phyloP scores from a whole-genome alignment of 1,140 invertebrate genomes.

The Brachionus manjavacas region DNA sequence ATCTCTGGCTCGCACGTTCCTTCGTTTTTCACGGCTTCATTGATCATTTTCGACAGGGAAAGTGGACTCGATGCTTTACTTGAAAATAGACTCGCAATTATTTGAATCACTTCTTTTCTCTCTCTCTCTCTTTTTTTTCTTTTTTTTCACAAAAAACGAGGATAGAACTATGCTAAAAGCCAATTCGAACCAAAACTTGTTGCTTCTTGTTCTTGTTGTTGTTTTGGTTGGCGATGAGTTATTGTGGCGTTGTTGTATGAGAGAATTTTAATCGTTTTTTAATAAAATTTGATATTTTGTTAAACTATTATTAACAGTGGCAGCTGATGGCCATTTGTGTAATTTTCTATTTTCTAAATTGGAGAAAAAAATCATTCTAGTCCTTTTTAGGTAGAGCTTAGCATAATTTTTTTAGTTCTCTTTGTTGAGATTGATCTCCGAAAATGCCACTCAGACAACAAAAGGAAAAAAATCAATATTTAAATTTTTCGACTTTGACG shows the following conservation, averaged over 20 bases:
- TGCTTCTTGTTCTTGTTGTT: background rate
- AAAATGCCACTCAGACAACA: no score
- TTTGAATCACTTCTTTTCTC: background rate
- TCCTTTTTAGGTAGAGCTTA: background rate
- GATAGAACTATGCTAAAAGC: background rate
- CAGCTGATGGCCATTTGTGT: background rate
- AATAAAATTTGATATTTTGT: background rate
- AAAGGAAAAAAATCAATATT: background rate
- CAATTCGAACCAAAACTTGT: background rate
- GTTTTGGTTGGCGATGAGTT: no score
- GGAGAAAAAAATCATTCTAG: background rate
- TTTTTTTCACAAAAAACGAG: background rate
- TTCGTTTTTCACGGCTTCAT: background rate
- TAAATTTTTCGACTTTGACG: background rate
- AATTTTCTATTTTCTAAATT: background rate
- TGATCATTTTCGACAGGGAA: background rate
- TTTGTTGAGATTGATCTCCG: no score
- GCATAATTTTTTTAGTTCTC: no score
- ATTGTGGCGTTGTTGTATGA: background rate
- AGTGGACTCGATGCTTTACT: no score
- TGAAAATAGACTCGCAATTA: no score
- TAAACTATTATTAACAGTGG: slow-evolving; percentile 10
- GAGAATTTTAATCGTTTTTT: background rate
- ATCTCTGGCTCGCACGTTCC: background rate
- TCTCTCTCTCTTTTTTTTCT: no score